Percentiles rank a stretch among this genome's conserved stretches.
Evolutionary conservation across 2,113 vertebrate genomes (phyloP).

Genomic region (Macrotus californicus): DNA sequence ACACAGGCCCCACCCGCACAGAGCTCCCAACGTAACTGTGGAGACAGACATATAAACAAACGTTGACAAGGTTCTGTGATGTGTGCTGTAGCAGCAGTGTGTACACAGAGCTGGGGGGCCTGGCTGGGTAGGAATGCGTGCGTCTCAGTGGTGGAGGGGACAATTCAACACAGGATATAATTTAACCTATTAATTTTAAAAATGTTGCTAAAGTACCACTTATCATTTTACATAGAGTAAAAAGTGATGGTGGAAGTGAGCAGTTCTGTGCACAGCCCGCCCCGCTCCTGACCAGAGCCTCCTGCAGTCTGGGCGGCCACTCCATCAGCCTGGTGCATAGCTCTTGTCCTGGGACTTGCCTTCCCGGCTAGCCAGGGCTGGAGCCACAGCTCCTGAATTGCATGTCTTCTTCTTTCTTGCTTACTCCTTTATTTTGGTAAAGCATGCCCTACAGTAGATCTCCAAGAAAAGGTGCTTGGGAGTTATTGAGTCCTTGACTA

Average conservation of each 20-base stretch:
- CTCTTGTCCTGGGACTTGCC: not conserved
- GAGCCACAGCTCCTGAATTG: not conserved
- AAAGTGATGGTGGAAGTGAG: not conserved
- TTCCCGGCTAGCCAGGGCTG: not conserved
- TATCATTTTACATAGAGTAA: not conserved
- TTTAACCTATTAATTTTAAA: not conserved
- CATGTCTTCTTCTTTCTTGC: not conserved
- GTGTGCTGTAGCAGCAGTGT: not conserved
- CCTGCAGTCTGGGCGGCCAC: not conserved
- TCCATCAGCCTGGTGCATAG: not conserved
- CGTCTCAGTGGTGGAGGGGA: not conserved
- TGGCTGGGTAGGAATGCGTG: not conserved
- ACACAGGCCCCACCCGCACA: not conserved
- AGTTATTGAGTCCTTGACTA: not conserved
- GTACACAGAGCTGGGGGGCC: not conserved
- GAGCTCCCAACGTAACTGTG: not conserved
- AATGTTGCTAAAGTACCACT: slow-evolving; percentile 1
- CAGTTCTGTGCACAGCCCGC: not conserved
- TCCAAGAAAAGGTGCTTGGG: not conserved
- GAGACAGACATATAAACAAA: not conserved
- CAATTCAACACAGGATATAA: not conserved
- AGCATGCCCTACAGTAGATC: not conserved
- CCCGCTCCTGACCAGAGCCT: not conserved
- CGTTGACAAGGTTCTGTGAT: not conserved
- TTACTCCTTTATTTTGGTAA: not conserved